Evolutionary conservation across 1,140 invertebrate genomes (phyloP).

Genomic region (Bactericera cockerelli): DNA sequence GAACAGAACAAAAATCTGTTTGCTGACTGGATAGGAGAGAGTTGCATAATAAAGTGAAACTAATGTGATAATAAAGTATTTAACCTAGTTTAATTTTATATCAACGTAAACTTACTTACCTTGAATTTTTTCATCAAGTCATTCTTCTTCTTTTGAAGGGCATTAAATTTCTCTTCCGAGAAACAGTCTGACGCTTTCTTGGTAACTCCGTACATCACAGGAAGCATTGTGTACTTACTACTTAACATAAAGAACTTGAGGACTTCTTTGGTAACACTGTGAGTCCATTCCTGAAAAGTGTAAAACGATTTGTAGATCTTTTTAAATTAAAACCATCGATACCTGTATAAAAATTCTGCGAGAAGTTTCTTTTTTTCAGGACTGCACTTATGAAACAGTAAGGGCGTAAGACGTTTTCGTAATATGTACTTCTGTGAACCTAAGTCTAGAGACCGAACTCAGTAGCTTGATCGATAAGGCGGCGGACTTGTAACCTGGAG

Average conservation of each 20-base stretch:
- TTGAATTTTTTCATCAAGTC: constrained; percentile 15
- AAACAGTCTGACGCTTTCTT: constrained; percentile 15
- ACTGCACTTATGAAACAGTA: neutral
- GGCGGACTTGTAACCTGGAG: too few species aligned
- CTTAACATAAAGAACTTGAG: constrained; percentile 11
- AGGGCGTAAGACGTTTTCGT: too few species aligned
- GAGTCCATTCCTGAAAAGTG: constrained; percentile 17
- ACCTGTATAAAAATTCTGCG: neutral
- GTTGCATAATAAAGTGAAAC: too few species aligned
- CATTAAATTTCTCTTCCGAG: constrained; percentile 11
- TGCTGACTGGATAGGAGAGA: too few species aligned
- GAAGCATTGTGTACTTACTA: neutral
- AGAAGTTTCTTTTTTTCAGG: neutral
- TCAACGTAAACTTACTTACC: too few species aligned
- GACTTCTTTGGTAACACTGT: constrained; percentile 11
- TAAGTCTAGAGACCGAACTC: too few species aligned
- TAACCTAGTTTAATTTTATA: too few species aligned
- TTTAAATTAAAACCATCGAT: neutral
- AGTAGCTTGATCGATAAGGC: too few species aligned
- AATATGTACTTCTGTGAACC: too few species aligned
- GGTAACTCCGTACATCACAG: constrained; percentile 15
- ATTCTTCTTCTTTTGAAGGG: constrained; percentile 13
- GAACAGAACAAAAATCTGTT: too few species aligned
- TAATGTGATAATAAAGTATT: too few species aligned
- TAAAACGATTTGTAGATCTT: neutral